Conservation (phyloP, 2,797 vertebrate genomes). For the Malurus splendens region DNA sequence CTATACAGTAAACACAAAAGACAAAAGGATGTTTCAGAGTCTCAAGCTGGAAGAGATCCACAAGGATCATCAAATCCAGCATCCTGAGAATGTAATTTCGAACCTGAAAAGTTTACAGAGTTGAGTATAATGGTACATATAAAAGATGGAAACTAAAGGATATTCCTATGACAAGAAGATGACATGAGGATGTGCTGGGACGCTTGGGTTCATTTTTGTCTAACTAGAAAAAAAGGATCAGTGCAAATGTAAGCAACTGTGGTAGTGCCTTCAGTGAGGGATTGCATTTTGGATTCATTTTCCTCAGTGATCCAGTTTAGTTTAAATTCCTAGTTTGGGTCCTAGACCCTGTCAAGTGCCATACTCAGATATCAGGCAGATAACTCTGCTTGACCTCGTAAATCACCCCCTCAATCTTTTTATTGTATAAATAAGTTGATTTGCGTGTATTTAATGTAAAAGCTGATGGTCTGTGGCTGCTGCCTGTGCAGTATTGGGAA, state of each 20-base stretch:
- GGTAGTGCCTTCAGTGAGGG: not conserved
- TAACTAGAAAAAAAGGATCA: not conserved
- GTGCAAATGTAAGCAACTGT: not conserved
- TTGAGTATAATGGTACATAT: not conserved
- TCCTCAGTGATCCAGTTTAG: not conserved
- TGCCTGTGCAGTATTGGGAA: accelerated
- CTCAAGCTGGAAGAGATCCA: not conserved
- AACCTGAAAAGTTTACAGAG: not conserved
- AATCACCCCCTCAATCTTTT: not conserved
- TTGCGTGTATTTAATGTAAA: no score
- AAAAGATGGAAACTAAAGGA: not conserved
- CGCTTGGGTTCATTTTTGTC: not conserved
- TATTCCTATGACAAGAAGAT: not conserved
- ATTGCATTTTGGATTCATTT: not conserved
- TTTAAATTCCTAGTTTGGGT: not conserved
- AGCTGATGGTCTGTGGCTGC: not conserved
- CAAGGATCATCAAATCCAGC: not conserved
- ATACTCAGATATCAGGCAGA: not conserved
- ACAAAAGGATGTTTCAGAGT: not conserved
- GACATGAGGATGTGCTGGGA: not conserved
- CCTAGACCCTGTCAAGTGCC: not conserved
- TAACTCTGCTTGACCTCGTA: not conserved
- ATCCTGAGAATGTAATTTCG: not conserved
- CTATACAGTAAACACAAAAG: not conserved
- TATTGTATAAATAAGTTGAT: no score